Evolutionary conservation across 2,888 invertebrate genomes (phyloP), one percentile per base, ranked within the genome.

Genomic region (Willowsia nigromaculata): DNA sequence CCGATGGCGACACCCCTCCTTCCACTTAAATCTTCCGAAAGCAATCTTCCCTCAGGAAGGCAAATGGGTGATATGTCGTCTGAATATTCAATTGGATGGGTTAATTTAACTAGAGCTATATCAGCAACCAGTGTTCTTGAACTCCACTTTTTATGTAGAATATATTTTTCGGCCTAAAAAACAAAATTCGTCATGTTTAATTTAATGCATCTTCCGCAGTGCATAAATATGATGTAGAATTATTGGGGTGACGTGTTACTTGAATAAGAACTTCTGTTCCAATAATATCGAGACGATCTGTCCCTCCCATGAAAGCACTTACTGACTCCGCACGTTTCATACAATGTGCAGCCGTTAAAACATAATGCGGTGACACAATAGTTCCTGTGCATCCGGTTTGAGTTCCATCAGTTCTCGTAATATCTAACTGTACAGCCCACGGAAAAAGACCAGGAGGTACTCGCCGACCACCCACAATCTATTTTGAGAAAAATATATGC

Each of bases 381-480:
- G 92, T 90, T 0, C 93, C 93, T 6, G 92, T 92, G 50, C 93
- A 93, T 5, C 92, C 91, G 0, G 92, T 93, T 50, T 91, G 91
- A 18, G 90, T 90, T 9, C 92, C 92, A 62, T 92, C 92, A 0
- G 90, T 90, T 62, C 92, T 76, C 1, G 92, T 92, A 25, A 93
- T 93, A 74, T 93, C 93, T 50, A 93, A 78, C 71, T 93, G 93
- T 11, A 90, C 91, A 4, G 90, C 90, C 92, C 92, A 92, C 5
- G 93, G 93, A 50, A 92, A 92, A 9, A 92, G 83, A 3, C 92
- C 92, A 5, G 91, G 91, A 76, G 91, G 90, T 13, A 91, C 90
- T 13, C 85, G 65, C 15, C 90, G 80, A 5, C 92, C 92, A 3
- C 92, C 92, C 30, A 92, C 88, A 56, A 92, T 92, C 91, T 92